These are phyloP conservation scores for Xiphophorus hellerii DNA, from an alignment of 2,113 vertebrate genomes.

Conservation along the genomic window DNA sequence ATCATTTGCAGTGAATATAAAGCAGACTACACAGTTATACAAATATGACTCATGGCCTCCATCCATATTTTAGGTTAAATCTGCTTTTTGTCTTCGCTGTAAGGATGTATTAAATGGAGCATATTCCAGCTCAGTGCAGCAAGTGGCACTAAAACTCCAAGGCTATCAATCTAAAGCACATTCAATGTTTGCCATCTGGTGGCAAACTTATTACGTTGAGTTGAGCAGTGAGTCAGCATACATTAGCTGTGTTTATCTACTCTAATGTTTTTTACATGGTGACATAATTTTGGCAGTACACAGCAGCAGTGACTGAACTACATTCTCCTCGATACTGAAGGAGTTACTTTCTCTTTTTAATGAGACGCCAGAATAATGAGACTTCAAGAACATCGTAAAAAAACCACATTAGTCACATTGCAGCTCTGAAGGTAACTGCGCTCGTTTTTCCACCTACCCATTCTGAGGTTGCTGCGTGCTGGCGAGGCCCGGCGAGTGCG, in stretches of 20 bases:
- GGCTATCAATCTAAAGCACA: slow-evolving; percentile 10
- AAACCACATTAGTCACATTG: slow-evolving; percentile 42
- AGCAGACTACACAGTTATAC: not conserved
- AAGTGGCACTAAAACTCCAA: slow-evolving; percentile 1
- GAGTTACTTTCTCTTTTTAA: slow-evolving; percentile 24
- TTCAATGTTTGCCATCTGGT: slow-evolving; percentile 1
- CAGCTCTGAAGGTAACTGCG: slow-evolving; percentile 23
- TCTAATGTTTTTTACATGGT: slow-evolving; percentile 1
- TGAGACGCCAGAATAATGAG: slow-evolving; percentile 42
- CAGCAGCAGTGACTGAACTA: not conserved
- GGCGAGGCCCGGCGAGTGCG: slow-evolving; percentile 62
- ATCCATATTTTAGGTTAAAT: slow-evolving; percentile 14
- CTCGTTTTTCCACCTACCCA: slow-evolving; percentile 87
- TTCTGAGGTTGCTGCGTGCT: slow-evolving; percentile 87
- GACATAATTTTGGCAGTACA: slow-evolving; percentile 19
- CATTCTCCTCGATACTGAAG: slow-evolving; percentile 17
- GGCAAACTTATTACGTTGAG: slow-evolving; percentile 20
- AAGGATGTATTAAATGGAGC: slow-evolving; percentile 1
- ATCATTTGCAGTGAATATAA: not conserved
- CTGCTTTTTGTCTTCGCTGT: not conserved
- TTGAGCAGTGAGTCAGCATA: slow-evolving; percentile 19
- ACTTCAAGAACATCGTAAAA: slow-evolving; percentile 12
- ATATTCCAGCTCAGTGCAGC: slow-evolving; percentile 15
- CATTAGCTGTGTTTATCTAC: slow-evolving; percentile 13
- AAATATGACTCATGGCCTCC: slow-evolving; percentile 16